Evolutionary conservation across 2,797 vertebrate species (phyloP).

Genomic region (Cossypha niveicapilla): DNA sequence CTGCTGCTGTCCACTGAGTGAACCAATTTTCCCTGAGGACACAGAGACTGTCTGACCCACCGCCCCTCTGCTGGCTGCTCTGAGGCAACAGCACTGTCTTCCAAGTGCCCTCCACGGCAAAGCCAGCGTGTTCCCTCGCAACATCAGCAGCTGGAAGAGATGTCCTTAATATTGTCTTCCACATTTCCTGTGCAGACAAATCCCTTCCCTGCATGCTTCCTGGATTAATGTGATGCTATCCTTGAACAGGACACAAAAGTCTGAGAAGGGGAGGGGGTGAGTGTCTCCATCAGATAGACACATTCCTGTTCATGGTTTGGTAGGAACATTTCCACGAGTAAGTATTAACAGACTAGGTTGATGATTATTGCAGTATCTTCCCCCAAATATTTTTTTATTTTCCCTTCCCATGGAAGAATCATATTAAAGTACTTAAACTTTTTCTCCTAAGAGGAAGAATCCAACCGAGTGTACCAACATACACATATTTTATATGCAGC

Average conservation of each 20-base stretch:
- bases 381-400: neutral
- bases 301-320: neutral
- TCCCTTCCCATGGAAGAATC: neutral
- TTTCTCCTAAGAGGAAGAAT: neutral
- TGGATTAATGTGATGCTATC: neutral
- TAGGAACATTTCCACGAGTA: neutral
- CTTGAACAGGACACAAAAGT: neutral
- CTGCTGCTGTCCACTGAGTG: neutral
- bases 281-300: neutral
- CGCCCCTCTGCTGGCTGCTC: neutral
- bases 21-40: neutral
- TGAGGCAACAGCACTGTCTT: neutral
- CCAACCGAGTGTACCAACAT: neutral
- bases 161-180: neutral
- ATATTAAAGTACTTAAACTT: neutral
- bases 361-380: neutral
- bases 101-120: neutral
- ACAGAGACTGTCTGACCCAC: neutral
- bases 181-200: neutral
- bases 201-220: neutral
- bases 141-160: neutral
- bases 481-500: accelerated
- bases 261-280: neutral
- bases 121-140: accelerated
- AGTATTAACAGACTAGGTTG: neutral